Evolutionary conservation across 2,113 vertebrate genomes (phyloP), one percentile per base, ranked within the genome.

Genomic region (Gracilinanus agilis): DNA sequence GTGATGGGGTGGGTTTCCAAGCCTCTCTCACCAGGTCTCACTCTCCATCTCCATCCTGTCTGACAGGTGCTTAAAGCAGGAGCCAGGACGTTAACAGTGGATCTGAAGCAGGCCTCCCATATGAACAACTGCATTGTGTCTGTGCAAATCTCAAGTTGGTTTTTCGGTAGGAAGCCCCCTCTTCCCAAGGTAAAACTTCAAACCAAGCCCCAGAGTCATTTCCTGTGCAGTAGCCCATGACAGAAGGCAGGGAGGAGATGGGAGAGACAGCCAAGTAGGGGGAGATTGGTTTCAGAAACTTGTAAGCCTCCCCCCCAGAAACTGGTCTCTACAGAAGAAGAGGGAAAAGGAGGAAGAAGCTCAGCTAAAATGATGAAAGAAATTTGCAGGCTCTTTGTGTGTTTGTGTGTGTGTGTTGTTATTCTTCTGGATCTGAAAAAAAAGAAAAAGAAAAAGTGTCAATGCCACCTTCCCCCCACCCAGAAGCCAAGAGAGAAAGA

Each of bases 381-480:
- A 98, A 98, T 96, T 98, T 98, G 98, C 97, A 98, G 98, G 98
- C 98, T 98, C 97, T 98, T 96, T 98, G 96, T 97, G 88, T 96
- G 95, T 95, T 53, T 96, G 90, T 97, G 97, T 97, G 95, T 75
- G 94, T 94, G 93, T 95, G 93, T n/a, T 98, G 98, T 98, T 99
- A 99, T 56, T 99, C 99, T 98, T 99, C 99, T 0, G 96, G 98
- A 99, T 99, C 99, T 99, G 99, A 95, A 98, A 98, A 98, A 97
- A 98, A 98, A 97, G 98, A 97, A 96, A 98, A 97, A 98, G 98
- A 97, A 94, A 97, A 98, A 96, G 94, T 54, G 98, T 99, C 98
- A 99, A 98, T 98, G 96, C 96, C 98, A 97, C 97, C 96, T 97
- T 97, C 89, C 97, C 97, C 97, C 96, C 96, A 96, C 97, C 93